Evolutionary conservation across 1,140 invertebrate species (phyloP).

Genomic region (Drosophila novamexicana): DNA sequence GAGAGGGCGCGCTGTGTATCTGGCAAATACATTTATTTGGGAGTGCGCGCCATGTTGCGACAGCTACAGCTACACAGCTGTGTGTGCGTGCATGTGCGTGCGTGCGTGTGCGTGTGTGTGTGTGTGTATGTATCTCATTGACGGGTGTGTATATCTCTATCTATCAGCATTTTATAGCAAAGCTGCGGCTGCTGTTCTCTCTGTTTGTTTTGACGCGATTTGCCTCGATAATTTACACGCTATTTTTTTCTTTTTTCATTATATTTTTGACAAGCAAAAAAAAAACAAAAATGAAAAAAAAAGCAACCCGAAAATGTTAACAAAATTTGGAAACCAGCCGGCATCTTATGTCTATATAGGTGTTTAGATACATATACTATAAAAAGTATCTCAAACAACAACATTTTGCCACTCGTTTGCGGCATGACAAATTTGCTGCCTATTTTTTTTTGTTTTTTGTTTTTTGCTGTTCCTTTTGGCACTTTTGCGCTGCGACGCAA

Average conservation of each 20-base stretch:
- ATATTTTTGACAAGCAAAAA: slow-evolving; percentile 23
- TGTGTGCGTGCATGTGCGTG: neutral
- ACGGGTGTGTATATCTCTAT: slow-evolving; percentile 52
- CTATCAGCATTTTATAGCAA: slow-evolving; percentile 46
- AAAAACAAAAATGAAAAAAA: neutral
- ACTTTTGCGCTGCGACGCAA: slow-evolving; percentile 68
- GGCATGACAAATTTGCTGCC: slow-evolving; percentile 26
- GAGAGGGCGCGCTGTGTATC: slow-evolving; percentile 54
- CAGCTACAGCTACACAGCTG: slow-evolving; percentile 26
- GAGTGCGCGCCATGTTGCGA: slow-evolving; percentile 46
- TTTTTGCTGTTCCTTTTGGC: slow-evolving; percentile 23
- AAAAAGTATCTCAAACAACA: slow-evolving; percentile 19
- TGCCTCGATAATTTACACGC: slow-evolving; percentile 61
- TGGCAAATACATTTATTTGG: slow-evolving; percentile 41
- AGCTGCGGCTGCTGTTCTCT: slow-evolving; percentile 42
- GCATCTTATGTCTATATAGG: neutral
- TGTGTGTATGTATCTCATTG: slow-evolving; percentile 22
- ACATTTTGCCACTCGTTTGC: slow-evolving; percentile 32
- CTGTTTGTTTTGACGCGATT: slow-evolving; percentile 79
- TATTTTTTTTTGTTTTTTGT: slow-evolving; percentile 20
- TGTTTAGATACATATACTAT: slow-evolving; percentile 20
- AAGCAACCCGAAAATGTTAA: slow-evolving; percentile 13
- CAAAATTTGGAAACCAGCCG: slow-evolving; percentile 6
- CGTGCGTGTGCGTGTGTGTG: neutral
- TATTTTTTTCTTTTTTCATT: slow-evolving; percentile 24